phyloP scores from a whole-genome alignment of 2,888 invertebrate species.

The Sceliomorpha sp. region DNA sequence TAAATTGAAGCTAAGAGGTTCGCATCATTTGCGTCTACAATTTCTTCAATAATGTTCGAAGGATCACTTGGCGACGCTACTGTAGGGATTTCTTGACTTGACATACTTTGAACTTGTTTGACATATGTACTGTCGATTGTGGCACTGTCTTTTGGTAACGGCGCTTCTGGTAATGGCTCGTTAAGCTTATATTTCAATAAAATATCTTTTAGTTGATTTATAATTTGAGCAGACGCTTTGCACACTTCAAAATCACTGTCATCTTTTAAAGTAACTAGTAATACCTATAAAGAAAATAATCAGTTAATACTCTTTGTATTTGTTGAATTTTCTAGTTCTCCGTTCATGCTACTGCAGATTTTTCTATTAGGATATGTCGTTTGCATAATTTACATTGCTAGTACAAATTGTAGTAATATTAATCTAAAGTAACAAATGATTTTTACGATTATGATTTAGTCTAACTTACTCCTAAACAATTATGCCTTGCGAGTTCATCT shows the following conservation, averaged over 20 bases:
- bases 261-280: slow-evolving; percentile 85
- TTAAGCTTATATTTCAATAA: slow-evolving; percentile 79
- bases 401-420: too few relatives aligned
- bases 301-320: too few relatives aligned
- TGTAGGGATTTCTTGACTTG: slow-evolving; percentile 63
- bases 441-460: slow-evolving; percentile 2
- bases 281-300: slow-evolving; percentile 74
- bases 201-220: slow-evolving; percentile 82
- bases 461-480: slow-evolving; percentile 84
- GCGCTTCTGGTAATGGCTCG: slow-evolving; percentile 61
- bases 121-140: slow-evolving; percentile 68
- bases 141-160: slow-evolving; percentile 66
- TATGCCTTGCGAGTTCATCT: slow-evolving; percentile 85
- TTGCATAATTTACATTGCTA: too few relatives aligned
- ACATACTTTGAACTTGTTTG: slow-evolving; percentile 42
- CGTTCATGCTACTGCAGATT: too few relatives aligned
- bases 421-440: too few relatives aligned
- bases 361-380: too few relatives aligned
- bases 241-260: slow-evolving; percentile 88
- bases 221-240: slow-evolving; percentile 83
- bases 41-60: slow-evolving; percentile 85
- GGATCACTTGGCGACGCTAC: slow-evolving; percentile 63
- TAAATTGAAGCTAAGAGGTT: slow-evolving; percentile 84
- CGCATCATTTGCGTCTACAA: slow-evolving; percentile 84
- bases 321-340: background rate